phyloP scores from a whole-genome alignment of 2,888 invertebrate genomes.

The Harpalus rufipes region DNA sequence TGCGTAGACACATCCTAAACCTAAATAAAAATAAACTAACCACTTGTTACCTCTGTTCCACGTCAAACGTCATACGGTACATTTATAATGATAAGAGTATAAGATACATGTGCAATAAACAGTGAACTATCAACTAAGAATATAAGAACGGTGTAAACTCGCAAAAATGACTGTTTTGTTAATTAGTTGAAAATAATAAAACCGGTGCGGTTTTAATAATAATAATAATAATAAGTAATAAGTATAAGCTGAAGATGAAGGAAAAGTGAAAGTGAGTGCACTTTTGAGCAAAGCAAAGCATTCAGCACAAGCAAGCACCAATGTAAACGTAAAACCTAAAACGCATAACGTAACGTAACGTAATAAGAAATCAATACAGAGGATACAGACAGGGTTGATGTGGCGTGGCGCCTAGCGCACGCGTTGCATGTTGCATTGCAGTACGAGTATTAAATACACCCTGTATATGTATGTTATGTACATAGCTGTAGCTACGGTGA shows the following conservation, averaged over 20 bases:
- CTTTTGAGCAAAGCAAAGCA: neutral
- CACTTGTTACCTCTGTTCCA: conserved; percentile 57
- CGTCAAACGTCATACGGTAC: conserved; percentile 1
- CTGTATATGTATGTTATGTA: conserved; percentile 50
- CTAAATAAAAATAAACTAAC: conserved; percentile 18
- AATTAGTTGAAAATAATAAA: conserved; percentile 48
- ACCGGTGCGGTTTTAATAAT: conserved; percentile 46
- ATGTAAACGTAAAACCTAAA: conserved; percentile 6
- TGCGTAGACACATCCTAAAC: conserved; percentile 62
- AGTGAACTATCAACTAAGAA: conserved; percentile 10
- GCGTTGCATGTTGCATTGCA: conserved; percentile 1
- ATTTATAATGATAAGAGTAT: neutral
- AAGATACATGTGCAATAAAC: conserved; percentile 31
- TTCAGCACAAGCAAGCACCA: conserved; percentile 18
- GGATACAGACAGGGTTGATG: conserved; percentile 33
- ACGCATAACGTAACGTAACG: neutral
- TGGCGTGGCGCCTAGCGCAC: conserved; percentile 2
- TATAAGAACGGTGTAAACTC: conserved; percentile 34
- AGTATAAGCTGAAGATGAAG: neutral
- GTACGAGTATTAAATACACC: neutral
- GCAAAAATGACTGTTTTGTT: conserved; percentile 47
- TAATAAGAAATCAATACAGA: conserved; percentile 36
- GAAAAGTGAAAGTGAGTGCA: conserved; percentile 9
- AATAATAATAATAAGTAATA: conserved; percentile 4
- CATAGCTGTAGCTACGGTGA: conserved; percentile 40